These are phyloP conservation scores for Spinus pinus DNA, from an alignment of 2,797 vertebrate species.

Conservation along the genomic window DNA sequence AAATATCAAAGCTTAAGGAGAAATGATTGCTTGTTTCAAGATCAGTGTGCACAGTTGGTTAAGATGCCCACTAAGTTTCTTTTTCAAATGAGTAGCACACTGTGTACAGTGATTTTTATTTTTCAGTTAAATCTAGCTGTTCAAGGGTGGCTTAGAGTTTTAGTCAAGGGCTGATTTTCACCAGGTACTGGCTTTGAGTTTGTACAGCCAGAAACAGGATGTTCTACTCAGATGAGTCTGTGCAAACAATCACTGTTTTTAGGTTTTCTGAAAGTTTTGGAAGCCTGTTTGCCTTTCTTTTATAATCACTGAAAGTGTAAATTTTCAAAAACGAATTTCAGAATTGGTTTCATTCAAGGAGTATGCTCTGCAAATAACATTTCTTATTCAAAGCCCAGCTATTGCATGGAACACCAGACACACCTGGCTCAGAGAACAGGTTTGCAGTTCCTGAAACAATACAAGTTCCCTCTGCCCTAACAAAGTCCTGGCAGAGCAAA, in stretches of 20 bases:
- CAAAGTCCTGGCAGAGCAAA: background rate
- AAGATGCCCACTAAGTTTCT: background rate
- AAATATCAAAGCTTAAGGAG: background rate
- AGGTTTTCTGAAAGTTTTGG: background rate
- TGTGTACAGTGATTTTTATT: background rate
- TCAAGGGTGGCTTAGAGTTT: background rate
- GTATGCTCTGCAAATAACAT: background rate
- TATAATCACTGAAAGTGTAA: no score
- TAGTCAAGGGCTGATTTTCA: background rate
- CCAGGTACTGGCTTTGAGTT: background rate
- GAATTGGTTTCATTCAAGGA: background rate
- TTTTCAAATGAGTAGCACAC: background rate
- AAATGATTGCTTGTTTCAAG: background rate
- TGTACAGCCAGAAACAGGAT: background rate
- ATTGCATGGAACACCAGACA: background rate
- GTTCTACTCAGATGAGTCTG: background rate
- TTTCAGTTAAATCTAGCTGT: background rate
- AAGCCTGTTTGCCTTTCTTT: background rate
- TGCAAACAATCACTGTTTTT: background rate
- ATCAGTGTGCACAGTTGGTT: background rate
- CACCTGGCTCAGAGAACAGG: background rate
- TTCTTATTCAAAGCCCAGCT: background rate
- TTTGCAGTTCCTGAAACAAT: background rate
- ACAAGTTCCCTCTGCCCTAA: background rate
- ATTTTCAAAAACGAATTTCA: background rate